Evolutionary conservation across 2,113 vertebrate species (phyloP).

Genomic region (Acanthisitta chloris): DNA sequence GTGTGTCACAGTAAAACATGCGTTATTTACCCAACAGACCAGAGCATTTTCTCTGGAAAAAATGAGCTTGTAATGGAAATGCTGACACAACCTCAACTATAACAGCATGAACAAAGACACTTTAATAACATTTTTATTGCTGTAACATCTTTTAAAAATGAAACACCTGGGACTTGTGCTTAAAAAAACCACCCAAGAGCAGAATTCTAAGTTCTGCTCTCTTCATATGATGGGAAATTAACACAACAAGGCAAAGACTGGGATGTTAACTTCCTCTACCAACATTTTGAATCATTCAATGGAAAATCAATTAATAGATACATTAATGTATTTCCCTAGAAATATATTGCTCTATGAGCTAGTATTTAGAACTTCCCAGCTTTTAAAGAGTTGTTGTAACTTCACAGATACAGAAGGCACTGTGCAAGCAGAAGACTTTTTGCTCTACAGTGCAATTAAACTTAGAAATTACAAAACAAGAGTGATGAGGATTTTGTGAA

Average conservation of each 20-base stretch:
- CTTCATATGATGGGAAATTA: background rate
- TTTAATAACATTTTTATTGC: constrained; percentile 69
- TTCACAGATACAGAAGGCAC: background rate
- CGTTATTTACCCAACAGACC: constrained; percentile 62
- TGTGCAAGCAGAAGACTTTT: background rate
- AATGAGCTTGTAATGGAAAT: constrained; percentile 64
- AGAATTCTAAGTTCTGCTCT: background rate
- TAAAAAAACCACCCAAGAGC: constrained; percentile 6
- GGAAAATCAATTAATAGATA: background rate
- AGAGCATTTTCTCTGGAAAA: constrained; percentile 51
- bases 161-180: constrained; percentile 46
- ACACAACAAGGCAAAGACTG: background rate
- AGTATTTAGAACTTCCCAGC: background rate
- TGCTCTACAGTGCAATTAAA: background rate
- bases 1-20: constrained; percentile 35
- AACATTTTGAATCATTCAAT: background rate
- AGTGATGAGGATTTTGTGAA: background rate
- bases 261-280: background rate
- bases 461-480: background rate
- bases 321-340: background rate
- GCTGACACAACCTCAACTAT: constrained; percentile 53
- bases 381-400: background rate
- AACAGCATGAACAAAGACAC: constrained; percentile 55
- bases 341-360: background rate
- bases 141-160: constrained; percentile 65